Conservation (phyloP, 2,888 invertebrate genomes). For the Saturnia japonica region DNA sequence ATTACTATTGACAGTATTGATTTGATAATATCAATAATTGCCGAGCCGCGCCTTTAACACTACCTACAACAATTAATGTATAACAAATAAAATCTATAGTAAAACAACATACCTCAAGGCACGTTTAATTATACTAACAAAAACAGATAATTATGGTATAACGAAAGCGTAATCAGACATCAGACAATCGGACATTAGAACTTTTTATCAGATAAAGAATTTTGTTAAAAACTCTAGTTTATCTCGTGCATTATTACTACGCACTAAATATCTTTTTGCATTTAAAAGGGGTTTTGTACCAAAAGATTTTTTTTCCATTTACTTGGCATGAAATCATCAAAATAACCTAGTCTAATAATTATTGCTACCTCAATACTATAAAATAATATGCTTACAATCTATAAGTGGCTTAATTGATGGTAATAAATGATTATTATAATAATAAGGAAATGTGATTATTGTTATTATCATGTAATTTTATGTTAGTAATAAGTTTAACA, state of each 20-base stretch:
- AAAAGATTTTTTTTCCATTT: no score
- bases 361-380: neutral
- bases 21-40: constrained; percentile 20
- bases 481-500: neutral
- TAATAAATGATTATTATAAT: neutral
- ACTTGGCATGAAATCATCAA: no score
- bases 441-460: neutral
- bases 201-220: neutral
- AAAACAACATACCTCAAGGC: neutral
- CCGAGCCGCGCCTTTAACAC: constrained; percentile 15
- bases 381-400: neutral
- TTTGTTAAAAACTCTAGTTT: neutral
- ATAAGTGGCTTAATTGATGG: neutral
- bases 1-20: constrained; percentile 28
- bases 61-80: constrained; percentile 1
- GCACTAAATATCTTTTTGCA: no score
- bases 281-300: no score
- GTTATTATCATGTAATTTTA: neutral
- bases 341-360: no score
- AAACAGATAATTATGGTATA: neutral
- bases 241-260: no score
- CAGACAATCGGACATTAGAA: neutral
- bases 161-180: no score
- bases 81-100: constrained; percentile 2
- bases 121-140: neutral